Conservation (phyloP, 2,888 invertebrate species). For the Serrognathus titanus region DNA sequence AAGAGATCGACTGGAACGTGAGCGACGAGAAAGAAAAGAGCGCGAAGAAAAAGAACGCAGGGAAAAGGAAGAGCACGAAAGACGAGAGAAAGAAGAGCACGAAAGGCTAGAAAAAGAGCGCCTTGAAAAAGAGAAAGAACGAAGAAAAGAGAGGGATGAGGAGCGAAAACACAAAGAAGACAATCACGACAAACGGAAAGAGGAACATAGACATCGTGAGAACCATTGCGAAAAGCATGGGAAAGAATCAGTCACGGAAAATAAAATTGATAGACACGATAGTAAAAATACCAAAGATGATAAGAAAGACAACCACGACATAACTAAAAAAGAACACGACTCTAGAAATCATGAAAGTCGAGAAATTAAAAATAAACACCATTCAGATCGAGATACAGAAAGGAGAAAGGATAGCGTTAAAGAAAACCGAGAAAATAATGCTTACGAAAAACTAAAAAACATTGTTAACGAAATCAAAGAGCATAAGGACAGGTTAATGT, state of each 20-base stretch:
- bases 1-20: conserved; percentile 31
- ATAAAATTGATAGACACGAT: conserved; percentile 44
- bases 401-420: conserved; percentile 48
- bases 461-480: conserved; percentile 33
- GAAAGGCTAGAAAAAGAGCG: conserved; percentile 40
- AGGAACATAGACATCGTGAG: conserved; percentile 53
- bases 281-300: conserved; percentile 46
- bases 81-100: conserved; percentile 32
- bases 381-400: conserved; percentile 46
- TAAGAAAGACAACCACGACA: conserved; percentile 36
- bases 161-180: conserved; percentile 42
- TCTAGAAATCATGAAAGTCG: conserved; percentile 24
- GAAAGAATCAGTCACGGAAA: conserved; percentile 39
- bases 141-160: conserved; percentile 41
- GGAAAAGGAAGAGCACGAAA: conserved; percentile 43
- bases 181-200: conserved; percentile 49
- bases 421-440: conserved; percentile 53
- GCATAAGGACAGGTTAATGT: conserved; percentile 35
- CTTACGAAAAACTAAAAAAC: conserved; percentile 52
- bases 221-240: conserved; percentile 48
- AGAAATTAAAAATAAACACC: conserved; percentile 37
- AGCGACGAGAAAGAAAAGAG: conserved; percentile 47
- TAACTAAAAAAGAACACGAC: conserved; percentile 11
- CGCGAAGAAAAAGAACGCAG: conserved; percentile 40
- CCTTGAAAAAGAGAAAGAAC: conserved; percentile 35